phyloP scores from a whole-genome alignment of 2,888 invertebrate species.

The Parnassius smintheus region DNA sequence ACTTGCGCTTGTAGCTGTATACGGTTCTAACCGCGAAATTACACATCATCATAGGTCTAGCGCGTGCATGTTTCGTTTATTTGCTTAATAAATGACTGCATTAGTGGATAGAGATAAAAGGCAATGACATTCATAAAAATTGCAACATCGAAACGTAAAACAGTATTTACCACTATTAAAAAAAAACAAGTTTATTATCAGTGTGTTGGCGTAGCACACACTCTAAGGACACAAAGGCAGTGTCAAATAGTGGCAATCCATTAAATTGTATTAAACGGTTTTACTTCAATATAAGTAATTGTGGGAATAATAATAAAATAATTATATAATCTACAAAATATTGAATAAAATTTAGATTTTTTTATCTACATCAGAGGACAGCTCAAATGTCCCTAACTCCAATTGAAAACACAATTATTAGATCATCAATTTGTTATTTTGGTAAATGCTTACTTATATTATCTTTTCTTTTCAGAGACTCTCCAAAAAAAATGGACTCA shows the following conservation, averaged over 20 bases:
- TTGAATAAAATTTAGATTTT: no score
- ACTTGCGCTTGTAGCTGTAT: constrained; percentile 6
- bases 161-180: background rate
- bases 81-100: constrained; percentile 24
- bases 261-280: no score
- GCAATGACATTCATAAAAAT: constrained; percentile 8
- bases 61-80: constrained; percentile 17
- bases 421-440: background rate
- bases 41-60: background rate
- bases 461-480: constrained; percentile 65
- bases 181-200: constrained; percentile 8
- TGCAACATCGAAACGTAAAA: constrained; percentile 8
- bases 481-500: constrained; percentile 65
- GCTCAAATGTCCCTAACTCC: constrained; percentile 4
- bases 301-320: no score
- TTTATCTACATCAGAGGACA: no score
- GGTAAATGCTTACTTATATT: constrained; percentile 9
- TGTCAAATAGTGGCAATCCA: no score
- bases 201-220: background rate
- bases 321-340: no score
- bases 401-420: constrained; percentile 9
- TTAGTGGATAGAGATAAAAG: constrained; percentile 18
- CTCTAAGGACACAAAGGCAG: background rate
- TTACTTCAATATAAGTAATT: no score
- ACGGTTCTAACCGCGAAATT: constrained; percentile 14